A percentile compares a stretch with the other conserved stretches of the same genome.
Evolutionary conservation across 2,888 invertebrate genomes (phyloP).

Genomic region (Cheilosia vernalis): DNA sequence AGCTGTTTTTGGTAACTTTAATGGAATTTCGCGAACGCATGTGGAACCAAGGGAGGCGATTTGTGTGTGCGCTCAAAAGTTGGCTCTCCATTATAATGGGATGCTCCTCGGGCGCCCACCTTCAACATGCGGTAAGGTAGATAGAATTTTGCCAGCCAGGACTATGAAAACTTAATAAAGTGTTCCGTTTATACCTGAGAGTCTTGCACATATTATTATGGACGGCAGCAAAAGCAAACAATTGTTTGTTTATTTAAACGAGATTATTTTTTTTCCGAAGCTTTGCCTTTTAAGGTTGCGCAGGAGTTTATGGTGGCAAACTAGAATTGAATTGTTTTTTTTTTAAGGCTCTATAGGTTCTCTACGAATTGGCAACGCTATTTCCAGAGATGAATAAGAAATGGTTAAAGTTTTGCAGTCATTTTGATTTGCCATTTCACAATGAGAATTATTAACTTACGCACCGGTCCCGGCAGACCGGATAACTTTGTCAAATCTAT

Average conservation of each 20-base stretch:
- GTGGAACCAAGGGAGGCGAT: slow-evolving; percentile 56
- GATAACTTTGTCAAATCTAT: too few species aligned
- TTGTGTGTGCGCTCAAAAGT: slow-evolving; percentile 52
- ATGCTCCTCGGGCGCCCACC: slow-evolving; percentile 55
- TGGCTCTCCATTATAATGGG: slow-evolving; percentile 49
- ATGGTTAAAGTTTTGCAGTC: too few species aligned
- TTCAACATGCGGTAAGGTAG: slow-evolving; percentile 1
- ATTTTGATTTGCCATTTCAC: too few species aligned
- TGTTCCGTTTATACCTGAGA: slow-evolving; percentile 31
- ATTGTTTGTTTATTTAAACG: slow-evolving; percentile 49
- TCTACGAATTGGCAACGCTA: too few species aligned
- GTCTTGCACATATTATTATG: slow-evolving; percentile 30
- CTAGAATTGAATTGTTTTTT: too few species aligned
- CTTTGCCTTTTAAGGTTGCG: too few species aligned
- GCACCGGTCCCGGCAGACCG: too few species aligned
- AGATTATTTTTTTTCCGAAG: slow-evolving; percentile 13
- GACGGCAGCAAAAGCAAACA: slow-evolving; percentile 24
- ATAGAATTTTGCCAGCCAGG: slow-evolving; percentile 11
- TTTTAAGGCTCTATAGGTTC: too few species aligned
- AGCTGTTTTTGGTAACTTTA: slow-evolving; percentile 71
- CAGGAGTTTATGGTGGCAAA: too few species aligned
- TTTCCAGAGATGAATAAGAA: too few species aligned
- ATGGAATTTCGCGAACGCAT: slow-evolving; percentile 71
- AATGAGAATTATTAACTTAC: too few species aligned
- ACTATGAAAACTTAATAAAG: slow-evolving; percentile 58